Conservation (phyloP, 2,113 vertebrate genomes). For the Amphilophus citrinellus region DNA sequence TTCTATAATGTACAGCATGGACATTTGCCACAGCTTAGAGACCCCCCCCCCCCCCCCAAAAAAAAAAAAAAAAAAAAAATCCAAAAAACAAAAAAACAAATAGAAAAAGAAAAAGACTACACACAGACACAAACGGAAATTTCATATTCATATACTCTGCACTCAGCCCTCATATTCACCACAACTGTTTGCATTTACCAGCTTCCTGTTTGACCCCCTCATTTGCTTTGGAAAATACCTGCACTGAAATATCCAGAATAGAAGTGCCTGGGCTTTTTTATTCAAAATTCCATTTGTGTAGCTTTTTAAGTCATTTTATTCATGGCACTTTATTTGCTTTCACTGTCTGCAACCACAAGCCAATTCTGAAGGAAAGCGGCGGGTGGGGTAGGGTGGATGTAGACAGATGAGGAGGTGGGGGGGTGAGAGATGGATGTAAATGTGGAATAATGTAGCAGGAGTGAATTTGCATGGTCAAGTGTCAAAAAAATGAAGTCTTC, state of each 20-base stretch:
- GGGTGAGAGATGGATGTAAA: conserved; percentile 92
- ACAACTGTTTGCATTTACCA: conserved; percentile 51
- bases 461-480: conserved; percentile 99
- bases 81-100: too few relatives aligned
- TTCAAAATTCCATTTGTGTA: conserved; percentile 85
- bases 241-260: conserved; percentile 41
- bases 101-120: neutral
- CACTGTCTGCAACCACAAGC: conserved; percentile 87
- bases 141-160: conserved; percentile 43
- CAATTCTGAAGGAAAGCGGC: conserved; percentile 46
- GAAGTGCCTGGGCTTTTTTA: conserved; percentile 73
- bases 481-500: conserved; percentile 99
- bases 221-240: conserved; percentile 48
- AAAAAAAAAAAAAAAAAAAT: too few relatives aligned
- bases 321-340: conserved; percentile 87
- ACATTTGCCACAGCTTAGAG: conserved; percentile 48
- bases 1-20: neutral
- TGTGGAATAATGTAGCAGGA: conserved; percentile 99
- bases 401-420: conserved; percentile 47
- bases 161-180: conserved; percentile 50
- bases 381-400: conserved; percentile 53
- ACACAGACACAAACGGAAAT: conserved; percentile 61
- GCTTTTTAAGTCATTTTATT: conserved; percentile 84
- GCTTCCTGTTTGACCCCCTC: conserved; percentile 42
- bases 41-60: neutral